Evolutionary conservation across 2,797 vertebrate species (phyloP).

Genomic region (Alectoris magna): DNA sequence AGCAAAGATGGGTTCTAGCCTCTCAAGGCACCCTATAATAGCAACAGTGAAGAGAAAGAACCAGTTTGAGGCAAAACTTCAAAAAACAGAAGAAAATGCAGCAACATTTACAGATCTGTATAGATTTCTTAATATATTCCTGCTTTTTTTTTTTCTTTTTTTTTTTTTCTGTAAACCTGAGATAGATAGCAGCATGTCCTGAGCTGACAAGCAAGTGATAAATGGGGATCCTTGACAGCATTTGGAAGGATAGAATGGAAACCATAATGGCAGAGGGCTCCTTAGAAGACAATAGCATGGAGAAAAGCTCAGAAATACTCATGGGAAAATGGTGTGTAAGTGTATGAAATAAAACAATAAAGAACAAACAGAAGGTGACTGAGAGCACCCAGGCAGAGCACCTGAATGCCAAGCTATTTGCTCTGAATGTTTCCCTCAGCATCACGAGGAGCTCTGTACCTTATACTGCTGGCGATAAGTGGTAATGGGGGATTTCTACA

Average conservation of each 20-base stretch:
- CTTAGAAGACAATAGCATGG: background rate
- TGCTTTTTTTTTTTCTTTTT: background rate
- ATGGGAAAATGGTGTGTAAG: background rate
- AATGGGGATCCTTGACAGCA: background rate
- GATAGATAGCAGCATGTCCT: background rate
- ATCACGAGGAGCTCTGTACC: background rate
- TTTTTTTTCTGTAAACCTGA: constrained; percentile 11
- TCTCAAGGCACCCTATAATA: background rate
- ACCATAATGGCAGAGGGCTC: background rate
- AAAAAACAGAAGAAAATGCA: background rate
- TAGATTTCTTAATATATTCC: background rate
- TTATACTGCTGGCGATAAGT: background rate
- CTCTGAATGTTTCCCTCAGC: background rate
- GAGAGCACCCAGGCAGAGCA: background rate
- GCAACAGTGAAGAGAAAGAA: background rate
- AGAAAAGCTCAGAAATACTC: background rate
- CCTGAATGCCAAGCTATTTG: background rate
- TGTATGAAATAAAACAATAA: background rate
- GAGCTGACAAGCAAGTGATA: background rate
- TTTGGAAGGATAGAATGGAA: constrained; percentile 8
- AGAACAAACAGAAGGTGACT: background rate
- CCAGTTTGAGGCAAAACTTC: background rate
- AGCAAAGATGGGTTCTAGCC: background rate
- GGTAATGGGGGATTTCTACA: background rate
- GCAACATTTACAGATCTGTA: background rate